phyloP scores from a whole-genome alignment of 2,797 vertebrate species.

The Scarus forsteni region DNA sequence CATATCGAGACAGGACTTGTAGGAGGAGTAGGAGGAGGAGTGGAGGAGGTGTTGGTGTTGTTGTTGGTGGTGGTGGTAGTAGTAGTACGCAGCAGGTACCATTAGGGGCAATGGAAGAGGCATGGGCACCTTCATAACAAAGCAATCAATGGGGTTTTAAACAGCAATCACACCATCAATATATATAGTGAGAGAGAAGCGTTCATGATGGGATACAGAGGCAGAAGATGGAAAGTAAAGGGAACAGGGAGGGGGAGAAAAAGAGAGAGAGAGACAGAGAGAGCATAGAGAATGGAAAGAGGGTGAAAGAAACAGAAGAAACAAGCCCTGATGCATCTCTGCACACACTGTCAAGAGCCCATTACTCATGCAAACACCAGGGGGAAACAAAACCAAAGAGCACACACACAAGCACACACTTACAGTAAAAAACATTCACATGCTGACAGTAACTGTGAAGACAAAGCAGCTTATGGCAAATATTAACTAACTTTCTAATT shows the following conservation, averaged over 20 bases:
- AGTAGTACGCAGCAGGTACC: slow-evolving; percentile 88
- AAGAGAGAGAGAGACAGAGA: slow-evolving; percentile 45
- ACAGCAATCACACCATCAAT: slow-evolving; percentile 88
- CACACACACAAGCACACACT: slow-evolving; percentile 26
- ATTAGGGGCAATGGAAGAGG: slow-evolving; percentile 90
- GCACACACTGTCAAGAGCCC: slow-evolving; percentile 66
- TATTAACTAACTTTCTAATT: slow-evolving; percentile 2
- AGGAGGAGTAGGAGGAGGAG: slow-evolving; percentile 83
- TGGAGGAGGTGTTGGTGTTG: slow-evolving; percentile 77
- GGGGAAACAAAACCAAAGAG: slow-evolving; percentile 32
- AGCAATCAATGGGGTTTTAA: slow-evolving; percentile 91
- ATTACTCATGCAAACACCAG: slow-evolving; percentile 67
- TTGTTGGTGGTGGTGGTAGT: slow-evolving; percentile 66
- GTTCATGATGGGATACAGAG: slow-evolving; percentile 78
- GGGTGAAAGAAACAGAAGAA: slow-evolving; percentile 63
- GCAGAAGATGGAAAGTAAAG: slow-evolving; percentile 69
- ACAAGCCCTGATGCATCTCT: slow-evolving; percentile 74
- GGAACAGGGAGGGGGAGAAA: slow-evolving; percentile 61
- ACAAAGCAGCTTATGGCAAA: slow-evolving; percentile 4
- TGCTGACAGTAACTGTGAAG: slow-evolving; percentile 26
- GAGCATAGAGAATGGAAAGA: slow-evolving; percentile 57
- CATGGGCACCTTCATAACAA: slow-evolving; percentile 91
- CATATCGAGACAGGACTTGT: slow-evolving; percentile 85
- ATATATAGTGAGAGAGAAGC: slow-evolving; percentile 82
- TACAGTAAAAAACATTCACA: slow-evolving; percentile 3